Evolutionary conservation across 2,797 vertebrate genomes (phyloP), one percentile per base, ranked within the genome.

Genomic region (Linurgus olivaceus): DNA sequence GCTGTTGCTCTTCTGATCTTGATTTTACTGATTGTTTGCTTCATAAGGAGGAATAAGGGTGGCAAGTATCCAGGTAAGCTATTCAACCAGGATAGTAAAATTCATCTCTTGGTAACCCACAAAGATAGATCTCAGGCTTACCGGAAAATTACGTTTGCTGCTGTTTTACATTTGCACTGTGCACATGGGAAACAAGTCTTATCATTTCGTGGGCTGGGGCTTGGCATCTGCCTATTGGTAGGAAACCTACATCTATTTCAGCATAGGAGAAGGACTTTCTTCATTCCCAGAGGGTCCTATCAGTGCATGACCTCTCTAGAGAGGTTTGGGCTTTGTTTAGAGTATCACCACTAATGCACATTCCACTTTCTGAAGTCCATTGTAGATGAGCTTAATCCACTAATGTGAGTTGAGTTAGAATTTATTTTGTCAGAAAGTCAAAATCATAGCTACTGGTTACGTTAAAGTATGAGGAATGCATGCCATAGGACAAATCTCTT

Each of bases 41-140:
- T 99, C 98, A 99, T 99, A 97, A 98, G 99, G 98, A 99, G 99
- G 94, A 99, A 99, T 96, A 99, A 99, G 84, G 99, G 99, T 96
- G 99, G 99, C 55, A 99, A 99, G 98, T 99, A 99, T 94, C 99
- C 99, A 93, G 99, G 99, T 99, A 97, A 97, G 98, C 76, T 83
- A 17, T 54, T 20, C 45, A 74, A 91, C 16, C 71, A 5, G 54
- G 26, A 31, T 10, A 62, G 7, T 68, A 62, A 89, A 91, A 68
- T 52, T 45, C 2, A 20, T 35, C 19, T 67, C 1, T 44, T 51
- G 7, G 21, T 51, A 70, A 70, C 47, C 5, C 26, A 26, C 48
- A 81, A 59, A 38, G 7, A 31, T 13, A 71, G 26, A 62, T 48
- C n/a, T 68, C 50, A 29, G 25, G 8, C 76, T 79, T 87, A 48